Percentiles rank a stretch among this genome's conserved stretches.
Evolutionary conservation across 2,888 invertebrate species (phyloP).

Genomic region (Eupithecia inturbata): DNA sequence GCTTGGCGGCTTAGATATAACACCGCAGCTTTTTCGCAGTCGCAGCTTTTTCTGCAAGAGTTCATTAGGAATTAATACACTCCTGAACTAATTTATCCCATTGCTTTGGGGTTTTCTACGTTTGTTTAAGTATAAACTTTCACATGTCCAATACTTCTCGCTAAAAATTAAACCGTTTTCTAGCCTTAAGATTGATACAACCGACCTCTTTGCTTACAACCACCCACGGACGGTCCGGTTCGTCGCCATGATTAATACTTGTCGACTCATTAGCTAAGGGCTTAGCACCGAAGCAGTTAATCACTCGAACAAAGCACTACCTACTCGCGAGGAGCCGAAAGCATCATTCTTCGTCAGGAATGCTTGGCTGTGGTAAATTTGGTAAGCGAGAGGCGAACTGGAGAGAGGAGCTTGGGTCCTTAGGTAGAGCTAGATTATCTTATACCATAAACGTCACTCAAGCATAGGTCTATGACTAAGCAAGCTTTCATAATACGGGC

Average conservation of each 20-base stretch:
- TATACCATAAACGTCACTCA: too few species aligned
- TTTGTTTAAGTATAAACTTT: neutral
- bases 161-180: constrained; percentile 12
- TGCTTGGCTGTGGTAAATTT: constrained; percentile 62
- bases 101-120: too few species aligned
- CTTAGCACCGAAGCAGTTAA: constrained; percentile 81
- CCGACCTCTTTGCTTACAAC: constrained; percentile 54
- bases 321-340: constrained; percentile 81
- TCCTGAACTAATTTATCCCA: too few species aligned
- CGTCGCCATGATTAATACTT: constrained; percentile 82
- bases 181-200: constrained; percentile 37
- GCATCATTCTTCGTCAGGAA: constrained; percentile 84
- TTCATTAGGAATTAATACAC: too few species aligned
- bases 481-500: too few species aligned
- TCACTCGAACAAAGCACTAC: constrained; percentile 83
- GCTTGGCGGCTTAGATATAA: too few species aligned
- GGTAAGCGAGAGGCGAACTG: constrained; percentile 42
- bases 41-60: too few species aligned
- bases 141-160: neutral
- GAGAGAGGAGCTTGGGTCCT: neutral
- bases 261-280: constrained; percentile 84
- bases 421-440: too few species aligned
- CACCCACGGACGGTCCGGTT: constrained; percentile 76
- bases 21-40: too few species aligned
- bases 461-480: too few species aligned